Percentiles rank a stretch among this genome's conserved stretches.
Conservation (phyloP, 1,140 invertebrate species). For the Pseudobourletiella spinata region DNA sequence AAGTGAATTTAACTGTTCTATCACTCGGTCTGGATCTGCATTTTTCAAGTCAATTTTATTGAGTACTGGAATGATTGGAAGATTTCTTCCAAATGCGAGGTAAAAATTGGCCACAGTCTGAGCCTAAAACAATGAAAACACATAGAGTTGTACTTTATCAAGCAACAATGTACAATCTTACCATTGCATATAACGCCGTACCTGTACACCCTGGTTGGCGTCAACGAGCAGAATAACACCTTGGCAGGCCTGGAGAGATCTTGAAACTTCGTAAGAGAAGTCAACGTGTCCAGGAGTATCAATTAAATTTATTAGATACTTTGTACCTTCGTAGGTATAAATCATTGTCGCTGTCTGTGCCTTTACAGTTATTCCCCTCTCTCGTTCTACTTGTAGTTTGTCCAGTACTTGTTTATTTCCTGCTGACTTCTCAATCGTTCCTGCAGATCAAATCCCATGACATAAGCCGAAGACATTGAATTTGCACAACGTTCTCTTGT, state of each 20-base stretch:
- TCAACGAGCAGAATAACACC: slow-evolving; percentile 91
- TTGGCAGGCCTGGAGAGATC: slow-evolving; percentile 84
- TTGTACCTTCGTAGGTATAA: slow-evolving; percentile 48
- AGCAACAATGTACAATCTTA: too few species aligned
- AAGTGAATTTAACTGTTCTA: slow-evolving; percentile 66
- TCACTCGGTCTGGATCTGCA: slow-evolving; percentile 72
- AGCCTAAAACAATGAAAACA: slow-evolving; percentile 75
- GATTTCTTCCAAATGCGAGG: slow-evolving; percentile 70
- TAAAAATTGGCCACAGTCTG: slow-evolving; percentile 97
- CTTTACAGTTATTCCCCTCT: slow-evolving; percentile 96
- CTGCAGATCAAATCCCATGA: slow-evolving; percentile 40
- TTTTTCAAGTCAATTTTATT: slow-evolving; percentile 95
- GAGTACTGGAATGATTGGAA: slow-evolving; percentile 81
- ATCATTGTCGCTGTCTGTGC: slow-evolving; percentile 89
- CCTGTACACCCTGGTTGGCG: slow-evolving; percentile 75
- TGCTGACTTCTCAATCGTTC: slow-evolving; percentile 61
- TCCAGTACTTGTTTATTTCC: slow-evolving; percentile 74
- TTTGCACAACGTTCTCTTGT: not conserved
- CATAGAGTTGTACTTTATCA: too few species aligned
- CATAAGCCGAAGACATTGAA: too few species aligned
- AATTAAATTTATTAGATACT: slow-evolving; percentile 90
- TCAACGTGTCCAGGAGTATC: slow-evolving; percentile 99
- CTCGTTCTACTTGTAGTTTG: slow-evolving; percentile 77
- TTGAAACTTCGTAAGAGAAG: slow-evolving; percentile 89
- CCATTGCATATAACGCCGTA: too few species aligned